Evolutionary conservation across 2,113 vertebrate species (phyloP).

Genomic region (Scytalopus superciliaris): DNA sequence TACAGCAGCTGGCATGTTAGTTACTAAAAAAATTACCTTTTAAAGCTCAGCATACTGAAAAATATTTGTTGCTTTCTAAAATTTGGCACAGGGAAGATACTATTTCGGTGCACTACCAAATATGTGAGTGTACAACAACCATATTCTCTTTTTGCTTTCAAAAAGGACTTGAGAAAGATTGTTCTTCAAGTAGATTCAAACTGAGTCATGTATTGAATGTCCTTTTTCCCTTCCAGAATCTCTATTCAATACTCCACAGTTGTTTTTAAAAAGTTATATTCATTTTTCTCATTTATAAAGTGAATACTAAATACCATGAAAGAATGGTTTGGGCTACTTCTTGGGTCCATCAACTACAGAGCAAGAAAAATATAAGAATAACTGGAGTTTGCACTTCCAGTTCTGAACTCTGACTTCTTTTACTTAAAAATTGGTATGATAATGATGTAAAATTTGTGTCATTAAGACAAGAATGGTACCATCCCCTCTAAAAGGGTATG

Average conservation of each 20-base stretch:
- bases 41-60: not conserved
- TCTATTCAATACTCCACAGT: not conserved
- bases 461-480: not conserved
- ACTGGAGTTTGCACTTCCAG: not conserved
- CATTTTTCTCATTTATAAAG: not conserved
- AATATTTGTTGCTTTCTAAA: not conserved
- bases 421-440: not conserved
- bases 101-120: not conserved
- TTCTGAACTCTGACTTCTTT: not conserved
- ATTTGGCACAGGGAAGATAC: not conserved
- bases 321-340: not conserved
- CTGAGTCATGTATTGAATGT: not conserved
- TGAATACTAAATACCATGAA: not conserved
- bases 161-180: not conserved
- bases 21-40: not conserved
- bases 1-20: not conserved
- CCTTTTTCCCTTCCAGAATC: not conserved
- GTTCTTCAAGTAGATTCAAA: not conserved
- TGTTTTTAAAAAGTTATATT: not conserved
- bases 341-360: not conserved
- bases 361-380: not conserved
- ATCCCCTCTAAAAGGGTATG: not conserved
- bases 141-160: not conserved
- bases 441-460: not conserved
- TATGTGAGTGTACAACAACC: not conserved